A percentile compares a stretch with the other conserved stretches of the same genome.
phyloP scores from a whole-genome alignment of 2,797 vertebrate genomes.

The Protosalanx chinensis region DNA sequence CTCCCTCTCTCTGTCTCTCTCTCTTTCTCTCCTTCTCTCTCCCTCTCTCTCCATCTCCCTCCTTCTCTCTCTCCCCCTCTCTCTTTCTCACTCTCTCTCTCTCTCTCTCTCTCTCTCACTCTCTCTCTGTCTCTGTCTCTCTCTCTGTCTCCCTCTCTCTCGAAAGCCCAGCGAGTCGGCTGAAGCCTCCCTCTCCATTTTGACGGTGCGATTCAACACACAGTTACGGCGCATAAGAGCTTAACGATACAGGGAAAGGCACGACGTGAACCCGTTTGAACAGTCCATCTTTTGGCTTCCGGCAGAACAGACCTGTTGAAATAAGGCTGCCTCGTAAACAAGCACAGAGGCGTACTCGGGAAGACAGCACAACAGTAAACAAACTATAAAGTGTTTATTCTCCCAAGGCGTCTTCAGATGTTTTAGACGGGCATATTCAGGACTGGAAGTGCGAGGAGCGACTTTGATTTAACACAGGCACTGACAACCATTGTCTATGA shows the following conservation, averaged over 20 bases:
- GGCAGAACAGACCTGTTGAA: background rate
- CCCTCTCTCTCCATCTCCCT: too few species aligned
- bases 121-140: too few species aligned
- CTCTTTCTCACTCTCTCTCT: too few species aligned
- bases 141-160: too few species aligned
- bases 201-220: background rate
- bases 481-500: slow-evolving; percentile 47
- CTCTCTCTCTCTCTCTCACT: too few species aligned
- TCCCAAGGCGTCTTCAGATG: slow-evolving; percentile 16
- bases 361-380: slow-evolving; percentile 2
- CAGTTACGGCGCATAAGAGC: background rate
- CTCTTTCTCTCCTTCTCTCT: too few species aligned
- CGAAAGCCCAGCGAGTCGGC: background rate
- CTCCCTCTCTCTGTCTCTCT: background rate
- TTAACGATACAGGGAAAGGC: background rate
- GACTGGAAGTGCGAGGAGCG: slow-evolving; percentile 21
- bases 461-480: slow-evolving; percentile 44
- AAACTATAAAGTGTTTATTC: slow-evolving; percentile 20
- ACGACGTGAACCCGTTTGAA: background rate
- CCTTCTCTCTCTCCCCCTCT: too few species aligned
- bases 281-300: slow-evolving; percentile 23
- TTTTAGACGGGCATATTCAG: slow-evolving; percentile 25
- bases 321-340: background rate
- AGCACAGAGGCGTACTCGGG: background rate
- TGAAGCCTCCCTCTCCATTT: too few species aligned